Evolutionary conservation across 2,888 invertebrate genomes (phyloP), one percentile per base, ranked within the genome.

Genomic region (Tachina fera): DNA sequence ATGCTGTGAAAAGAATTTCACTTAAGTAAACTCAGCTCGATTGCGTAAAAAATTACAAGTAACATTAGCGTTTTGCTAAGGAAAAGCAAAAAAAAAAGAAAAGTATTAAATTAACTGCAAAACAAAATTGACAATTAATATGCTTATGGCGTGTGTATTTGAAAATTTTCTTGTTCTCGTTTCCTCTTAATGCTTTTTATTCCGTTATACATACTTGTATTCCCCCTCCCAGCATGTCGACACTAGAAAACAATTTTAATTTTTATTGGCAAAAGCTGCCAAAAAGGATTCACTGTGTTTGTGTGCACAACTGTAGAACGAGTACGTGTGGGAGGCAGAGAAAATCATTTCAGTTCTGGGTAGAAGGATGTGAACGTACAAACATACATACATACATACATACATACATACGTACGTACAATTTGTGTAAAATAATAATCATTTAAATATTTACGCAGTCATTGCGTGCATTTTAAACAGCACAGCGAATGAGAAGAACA

Each of bases 371-470:
- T 65, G 3, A 41, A 65, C 14, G 8, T 53, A n/a, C 56, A 39
- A 63, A 31, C 31, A 4, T 22, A 22, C 4, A 4, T 31, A 31
- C 31, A 4, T 31, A 31, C 31, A 4, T 31, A 31, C 31, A 3
- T 53, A n/a, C 56, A 39, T 31, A 31, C 31, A 4, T 31, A 31
- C 31, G 4, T 31, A 31, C 31, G 6, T 53, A n/a, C 56, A 39
- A 65, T 60, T 83, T 86, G 60, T 60, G 60, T 79, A 74, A 78
- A 78, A 67, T 83, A 83, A 83, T 86, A 76, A 83, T 79, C 83
- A 83, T 86, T 86, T 86, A 86, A 86, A 83, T 86, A 83, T 86
- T 86, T 83, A 83, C 85, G 71, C 86, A 86, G 83, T 81, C 77
- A 81, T 86, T 86, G 80, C 79, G 74, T 86, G 86, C 70, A 86